Evolutionary conservation across 2,113 vertebrate genomes (phyloP), one percentile per base, ranked within the genome.

Genomic region (Propithecus coquereli): DNA sequence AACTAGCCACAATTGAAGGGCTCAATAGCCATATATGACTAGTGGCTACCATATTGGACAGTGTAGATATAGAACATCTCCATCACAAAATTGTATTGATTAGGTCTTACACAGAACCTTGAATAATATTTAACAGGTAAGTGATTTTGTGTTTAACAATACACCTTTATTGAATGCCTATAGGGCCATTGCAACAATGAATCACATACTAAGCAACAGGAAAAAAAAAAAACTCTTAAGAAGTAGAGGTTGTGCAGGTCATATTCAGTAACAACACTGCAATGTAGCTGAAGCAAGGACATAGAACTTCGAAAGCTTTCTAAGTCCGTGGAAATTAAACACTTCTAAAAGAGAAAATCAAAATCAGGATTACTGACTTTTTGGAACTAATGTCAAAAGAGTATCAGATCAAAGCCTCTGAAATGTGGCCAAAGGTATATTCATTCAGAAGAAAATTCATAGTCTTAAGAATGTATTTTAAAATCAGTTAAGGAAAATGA

Each of bases 381-480:
- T 68, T 82, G 90, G 61, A 87, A 57, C n/a, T 79, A 74, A 86
- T n/a, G 32, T 57, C 76, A 79, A 85, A 68, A 68, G 16, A 34
- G 18, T 70, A 11, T 45, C 76, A 77, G 32, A 76, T 63, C 54
- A 65, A 63, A 83, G 23, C 66, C 40, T 52, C 40, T 52, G 57
- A 95, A 85, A 88, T 80, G 25, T 68, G 57, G 71, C 50, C 89
- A 94, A 84, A 88, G 13, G 20, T 40, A 91, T 37, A 87, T 4
- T 57, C 54, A 54, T 54, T 71, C 5, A 59, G 30, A 95, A 45
- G 54, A 80, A 97, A 92, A 92, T 45, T 57, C 27, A 50, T 40
- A 80, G 71, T 92, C 32, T 94, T 92, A 92, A 85, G 47, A 73
- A 74, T 74, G 32, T 79, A n/a, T 90, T 93, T 70, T 81, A 79